Conservation (phyloP, 2,113 vertebrate species). For the Rhagologus leucostigma region DNA sequence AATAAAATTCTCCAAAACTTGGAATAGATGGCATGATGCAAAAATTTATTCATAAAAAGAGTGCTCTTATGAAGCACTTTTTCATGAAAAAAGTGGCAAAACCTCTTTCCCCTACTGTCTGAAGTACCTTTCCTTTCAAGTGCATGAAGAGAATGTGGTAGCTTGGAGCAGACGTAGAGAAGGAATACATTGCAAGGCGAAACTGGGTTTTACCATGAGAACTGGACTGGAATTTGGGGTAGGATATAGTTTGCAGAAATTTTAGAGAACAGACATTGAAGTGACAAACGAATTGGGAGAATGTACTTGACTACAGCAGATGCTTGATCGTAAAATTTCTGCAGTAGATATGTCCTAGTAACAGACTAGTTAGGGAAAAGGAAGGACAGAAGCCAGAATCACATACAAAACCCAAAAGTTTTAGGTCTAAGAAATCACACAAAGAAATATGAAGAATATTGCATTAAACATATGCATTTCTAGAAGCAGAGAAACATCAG, state of each 20-base stretch:
- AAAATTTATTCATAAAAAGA: neutral
- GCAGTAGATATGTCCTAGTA: neutral
- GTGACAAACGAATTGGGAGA: neutral
- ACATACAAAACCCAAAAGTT: neutral
- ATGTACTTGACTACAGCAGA: neutral
- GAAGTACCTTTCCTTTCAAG: neutral
- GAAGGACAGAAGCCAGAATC: neutral
- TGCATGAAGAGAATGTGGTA: neutral
- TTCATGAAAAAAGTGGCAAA: neutral
- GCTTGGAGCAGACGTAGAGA: neutral
- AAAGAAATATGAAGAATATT: neutral
- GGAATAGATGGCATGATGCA: neutral
- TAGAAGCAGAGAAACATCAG: neutral
- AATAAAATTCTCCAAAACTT: conserved; percentile 18
- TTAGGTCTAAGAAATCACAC: neutral
- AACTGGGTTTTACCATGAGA: neutral
- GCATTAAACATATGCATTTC: neutral
- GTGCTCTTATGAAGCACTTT: neutral
- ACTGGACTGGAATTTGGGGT: neutral
- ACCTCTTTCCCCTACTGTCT: neutral
- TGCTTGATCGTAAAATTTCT: neutral
- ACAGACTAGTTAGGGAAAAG: neutral
- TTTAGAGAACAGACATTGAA: neutral
- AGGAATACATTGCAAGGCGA: neutral
- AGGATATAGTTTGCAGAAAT: neutral